A percentile compares a stretch with the other conserved stretches of the same genome.
Conservation (phyloP, 2,797 vertebrate genomes). For the Enteromius mattozi region DNA sequence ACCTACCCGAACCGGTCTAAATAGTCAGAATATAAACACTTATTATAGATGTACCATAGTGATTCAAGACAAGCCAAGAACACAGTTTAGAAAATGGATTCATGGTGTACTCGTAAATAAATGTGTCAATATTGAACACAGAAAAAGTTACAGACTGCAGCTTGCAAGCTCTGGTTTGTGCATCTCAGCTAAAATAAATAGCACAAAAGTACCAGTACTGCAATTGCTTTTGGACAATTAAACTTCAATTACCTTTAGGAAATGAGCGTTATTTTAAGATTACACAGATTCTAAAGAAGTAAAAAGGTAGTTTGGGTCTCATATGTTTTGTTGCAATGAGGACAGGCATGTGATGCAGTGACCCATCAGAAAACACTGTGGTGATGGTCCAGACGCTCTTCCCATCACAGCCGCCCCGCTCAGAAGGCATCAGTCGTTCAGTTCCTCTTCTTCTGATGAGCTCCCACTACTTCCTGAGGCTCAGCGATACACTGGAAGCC, state of each 20-base stretch:
- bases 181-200: not conserved
- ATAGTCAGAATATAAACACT: too few species aligned
- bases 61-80: too few species aligned
- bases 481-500: slow-evolving; percentile 87
- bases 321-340: not conserved
- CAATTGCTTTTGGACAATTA: not conserved
- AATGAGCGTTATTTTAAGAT: not conserved
- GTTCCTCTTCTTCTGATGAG: slow-evolving; percentile 90
- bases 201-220: not conserved
- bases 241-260: not conserved
- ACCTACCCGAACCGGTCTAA: too few species aligned
- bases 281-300: not conserved
- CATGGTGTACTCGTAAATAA: too few species aligned
- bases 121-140: too few species aligned
- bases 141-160: too few species aligned
- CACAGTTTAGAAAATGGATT: too few species aligned
- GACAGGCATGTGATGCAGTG: not conserved
- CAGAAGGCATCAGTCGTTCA: slow-evolving; percentile 68
- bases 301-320: not conserved
- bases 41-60: too few species aligned
- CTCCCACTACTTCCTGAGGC: slow-evolving; percentile 74
- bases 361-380: not conserved
- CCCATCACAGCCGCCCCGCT: not conserved
- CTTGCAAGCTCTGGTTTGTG: not conserved
- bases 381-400: not conserved